phyloP scores from a whole-genome alignment of 2,888 invertebrate species.

The Pterostichus madidus region DNA sequence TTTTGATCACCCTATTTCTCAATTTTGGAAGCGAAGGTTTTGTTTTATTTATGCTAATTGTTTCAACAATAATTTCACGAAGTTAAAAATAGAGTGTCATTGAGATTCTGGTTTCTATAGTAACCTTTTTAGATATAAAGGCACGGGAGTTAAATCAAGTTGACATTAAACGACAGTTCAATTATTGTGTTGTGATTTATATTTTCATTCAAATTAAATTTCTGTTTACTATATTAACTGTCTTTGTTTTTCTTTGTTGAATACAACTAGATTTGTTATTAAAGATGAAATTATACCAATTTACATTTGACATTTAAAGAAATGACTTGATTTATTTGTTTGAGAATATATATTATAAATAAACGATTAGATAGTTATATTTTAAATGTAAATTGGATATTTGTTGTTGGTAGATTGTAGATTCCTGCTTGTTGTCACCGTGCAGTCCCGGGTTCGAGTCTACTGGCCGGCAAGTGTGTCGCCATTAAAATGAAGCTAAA shows the following conservation, averaged over 20 bases:
- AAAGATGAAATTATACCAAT: slow-evolving; percentile 18
- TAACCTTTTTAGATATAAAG: slow-evolving; percentile 15
- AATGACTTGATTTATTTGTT: background rate
- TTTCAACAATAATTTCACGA: background rate
- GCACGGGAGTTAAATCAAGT: slow-evolving; percentile 12
- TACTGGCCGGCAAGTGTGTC: too few relatives aligned
- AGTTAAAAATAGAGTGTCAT: background rate
- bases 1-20: too few relatives aligned
- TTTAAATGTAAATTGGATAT: slow-evolving; percentile 6
- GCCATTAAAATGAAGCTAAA: too few relatives aligned
- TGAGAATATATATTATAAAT: background rate
- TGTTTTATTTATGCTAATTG: background rate
- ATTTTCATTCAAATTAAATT: slow-evolving; percentile 12
- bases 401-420: background rate
- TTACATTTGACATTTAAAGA: slow-evolving; percentile 18
- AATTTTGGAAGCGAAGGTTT: background rate
- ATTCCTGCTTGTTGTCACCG: too few relatives aligned
- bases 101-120: slow-evolving; percentile 13
- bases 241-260: background rate
- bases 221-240: slow-evolving; percentile 1
- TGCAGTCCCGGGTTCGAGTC: too few relatives aligned
- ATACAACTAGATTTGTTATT: background rate
- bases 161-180: slow-evolving; percentile 21
- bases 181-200: slow-evolving; percentile 6
- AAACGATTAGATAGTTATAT: background rate